Evolutionary conservation across 2,797 vertebrate species (phyloP).

Genomic region (Avahi laniger): DNA sequence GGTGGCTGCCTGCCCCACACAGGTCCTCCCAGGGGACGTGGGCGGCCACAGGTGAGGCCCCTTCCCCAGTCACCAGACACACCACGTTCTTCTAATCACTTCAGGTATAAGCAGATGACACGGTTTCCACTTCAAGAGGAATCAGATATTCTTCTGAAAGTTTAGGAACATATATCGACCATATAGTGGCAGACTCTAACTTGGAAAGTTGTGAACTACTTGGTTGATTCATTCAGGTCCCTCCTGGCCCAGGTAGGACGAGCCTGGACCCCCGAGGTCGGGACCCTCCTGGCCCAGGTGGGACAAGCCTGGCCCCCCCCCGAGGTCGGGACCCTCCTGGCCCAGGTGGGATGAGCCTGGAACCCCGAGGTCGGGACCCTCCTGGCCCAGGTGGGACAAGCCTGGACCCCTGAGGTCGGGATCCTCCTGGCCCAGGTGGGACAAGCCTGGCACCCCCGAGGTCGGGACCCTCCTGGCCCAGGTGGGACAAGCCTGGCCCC

Average conservation of each 20-base stretch:
- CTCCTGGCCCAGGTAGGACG: neutral
- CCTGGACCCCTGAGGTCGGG: no score
- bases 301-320: neutral
- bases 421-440: neutral
- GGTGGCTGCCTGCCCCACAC: rapidly evolving
- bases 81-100: neutral
- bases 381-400: neutral
- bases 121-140: neutral
- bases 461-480: rapidly evolving
- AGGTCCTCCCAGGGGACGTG: neutral
- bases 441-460: neutral
- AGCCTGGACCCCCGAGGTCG: rapidly evolving
- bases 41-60: neutral
- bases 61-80: neutral
- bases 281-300: rapidly evolving
- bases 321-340: neutral
- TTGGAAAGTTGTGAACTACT: neutral
- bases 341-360: neutral
- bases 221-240: neutral
- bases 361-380: rapidly evolving
- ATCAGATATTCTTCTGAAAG: neutral
- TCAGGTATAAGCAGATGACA: no score
- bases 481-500: neutral
- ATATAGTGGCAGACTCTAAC: neutral
- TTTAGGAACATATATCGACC: neutral